phyloP scores from a whole-genome alignment of 2,888 invertebrate species.

The Cerastis leucographa region DNA sequence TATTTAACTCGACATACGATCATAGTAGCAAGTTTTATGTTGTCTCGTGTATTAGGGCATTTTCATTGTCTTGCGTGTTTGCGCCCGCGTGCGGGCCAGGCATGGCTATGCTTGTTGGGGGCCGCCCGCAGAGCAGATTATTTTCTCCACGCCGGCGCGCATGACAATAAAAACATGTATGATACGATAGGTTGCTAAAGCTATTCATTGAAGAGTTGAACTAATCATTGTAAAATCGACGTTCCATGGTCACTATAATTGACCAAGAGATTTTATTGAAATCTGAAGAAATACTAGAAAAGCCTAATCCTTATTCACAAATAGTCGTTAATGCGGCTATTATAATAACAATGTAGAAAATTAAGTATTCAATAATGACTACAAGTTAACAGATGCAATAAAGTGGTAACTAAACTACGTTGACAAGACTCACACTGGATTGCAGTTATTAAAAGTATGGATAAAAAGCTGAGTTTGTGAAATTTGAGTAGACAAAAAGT shows the following conservation, averaged over 20 bases:
- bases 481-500: conserved; percentile 47
- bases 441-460: conserved; percentile 58
- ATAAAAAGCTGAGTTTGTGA: conserved; percentile 42
- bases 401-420: conserved; percentile 67
- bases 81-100: no score
- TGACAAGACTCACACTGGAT: conserved; percentile 68
- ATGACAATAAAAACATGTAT: no score
- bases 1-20: conserved; percentile 43
- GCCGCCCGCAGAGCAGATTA: no score
- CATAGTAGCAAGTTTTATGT: conserved; percentile 34
- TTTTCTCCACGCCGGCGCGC: no score
- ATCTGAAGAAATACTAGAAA: conserved; percentile 11
- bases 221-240: conserved; percentile 11
- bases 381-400: conserved; percentile 48
- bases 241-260: conserved; percentile 11
- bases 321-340: conserved; percentile 36
- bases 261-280: not conserved
- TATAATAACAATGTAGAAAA: conserved; percentile 32
- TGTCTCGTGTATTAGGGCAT: conserved; percentile 39
- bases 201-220: conserved; percentile 10
- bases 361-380: conserved; percentile 43
- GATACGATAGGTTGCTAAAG: no score
- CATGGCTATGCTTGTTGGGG: no score
- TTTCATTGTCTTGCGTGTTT: no score
- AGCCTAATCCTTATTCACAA: conserved; percentile 20